Conservation (phyloP, 2,888 invertebrate species). For the Caradrina kadenii region DNA sequence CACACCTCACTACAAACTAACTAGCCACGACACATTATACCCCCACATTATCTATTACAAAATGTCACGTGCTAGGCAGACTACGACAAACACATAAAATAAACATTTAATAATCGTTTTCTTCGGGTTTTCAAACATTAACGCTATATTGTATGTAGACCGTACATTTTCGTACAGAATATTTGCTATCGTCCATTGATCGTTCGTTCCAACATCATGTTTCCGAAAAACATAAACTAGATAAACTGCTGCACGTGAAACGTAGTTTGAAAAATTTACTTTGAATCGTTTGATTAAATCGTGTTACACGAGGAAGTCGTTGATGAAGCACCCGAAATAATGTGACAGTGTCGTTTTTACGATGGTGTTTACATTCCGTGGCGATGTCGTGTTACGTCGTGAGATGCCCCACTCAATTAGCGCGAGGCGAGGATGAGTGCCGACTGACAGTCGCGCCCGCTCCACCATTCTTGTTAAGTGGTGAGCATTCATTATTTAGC, state of each 20-base stretch:
- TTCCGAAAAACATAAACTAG: slow-evolving; percentile 54
- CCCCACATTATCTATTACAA: slow-evolving; percentile 65
- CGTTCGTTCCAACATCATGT: slow-evolving; percentile 38
- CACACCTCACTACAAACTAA: slow-evolving; percentile 77
- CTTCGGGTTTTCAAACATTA: slow-evolving; percentile 18
- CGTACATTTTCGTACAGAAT: slow-evolving; percentile 37
- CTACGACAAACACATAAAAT: slow-evolving; percentile 20
- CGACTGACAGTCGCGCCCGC: slow-evolving; percentile 71
- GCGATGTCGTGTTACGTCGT: slow-evolving; percentile 63
- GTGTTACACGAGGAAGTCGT: slow-evolving; percentile 34
- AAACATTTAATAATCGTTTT: slow-evolving; percentile 14
- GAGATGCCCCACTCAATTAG: slow-evolving; percentile 75
- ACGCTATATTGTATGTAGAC: slow-evolving; percentile 21
- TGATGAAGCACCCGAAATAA: slow-evolving; percentile 58
- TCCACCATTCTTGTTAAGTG: slow-evolving; percentile 69
- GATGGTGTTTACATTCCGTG: slow-evolving; percentile 71
- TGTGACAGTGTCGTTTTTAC: slow-evolving; percentile 67
- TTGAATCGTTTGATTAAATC: slow-evolving; percentile 51
- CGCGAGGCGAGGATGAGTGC: slow-evolving; percentile 73
- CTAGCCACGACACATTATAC: slow-evolving; percentile 66
- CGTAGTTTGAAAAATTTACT: slow-evolving; percentile 37
- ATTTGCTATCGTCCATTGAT: slow-evolving; percentile 43
- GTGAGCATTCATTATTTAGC: slow-evolving; percentile 72
- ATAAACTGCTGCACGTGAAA: slow-evolving; percentile 38
- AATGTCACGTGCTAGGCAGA: slow-evolving; percentile 56